Percentiles rank a stretch among this genome's conserved stretches.
Evolutionary conservation across 1,140 invertebrate genomes (phyloP).

Genomic region (Aculops lycopersici): DNA sequence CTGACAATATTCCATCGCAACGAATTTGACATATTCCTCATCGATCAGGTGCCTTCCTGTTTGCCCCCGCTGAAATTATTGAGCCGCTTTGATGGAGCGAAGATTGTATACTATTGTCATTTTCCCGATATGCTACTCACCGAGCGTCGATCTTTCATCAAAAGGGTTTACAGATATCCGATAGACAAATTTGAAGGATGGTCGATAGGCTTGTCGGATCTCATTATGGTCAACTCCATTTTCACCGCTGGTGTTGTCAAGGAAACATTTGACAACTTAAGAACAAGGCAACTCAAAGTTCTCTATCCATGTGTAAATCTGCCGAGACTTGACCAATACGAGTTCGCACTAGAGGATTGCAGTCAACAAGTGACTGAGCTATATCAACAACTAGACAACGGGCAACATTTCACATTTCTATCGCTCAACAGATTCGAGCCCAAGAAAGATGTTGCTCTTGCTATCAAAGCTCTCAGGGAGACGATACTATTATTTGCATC

Average conservation of each 20-base stretch:
- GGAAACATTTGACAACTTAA: slow-evolving; percentile 40
- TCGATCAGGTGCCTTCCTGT: slow-evolving; percentile 60
- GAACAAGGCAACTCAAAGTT: slow-evolving; percentile 30
- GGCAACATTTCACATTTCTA: slow-evolving; percentile 28
- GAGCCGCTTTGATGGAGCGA: slow-evolving; percentile 16
- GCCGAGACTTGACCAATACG: too few species aligned
- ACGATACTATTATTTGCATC: slow-evolving; percentile 12
- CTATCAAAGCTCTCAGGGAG: slow-evolving; percentile 39
- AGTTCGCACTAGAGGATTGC: slow-evolving; percentile 37
- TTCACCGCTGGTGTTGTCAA: slow-evolving; percentile 55
- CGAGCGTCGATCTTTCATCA: slow-evolving; percentile 10
- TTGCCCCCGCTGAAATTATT: slow-evolving; percentile 37
- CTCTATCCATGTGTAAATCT: slow-evolving; percentile 81
- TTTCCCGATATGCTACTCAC: slow-evolving; percentile 73
- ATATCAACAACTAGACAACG: slow-evolving; percentile 15
- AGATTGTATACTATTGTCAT: slow-evolving; percentile 82
- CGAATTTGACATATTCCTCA: slow-evolving; percentile 48
- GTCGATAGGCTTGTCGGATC: slow-evolving; percentile 30
- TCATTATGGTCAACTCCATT: slow-evolving; percentile 65
- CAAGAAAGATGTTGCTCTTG: slow-evolving; percentile 68
- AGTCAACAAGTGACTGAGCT: slow-evolving; percentile 19
- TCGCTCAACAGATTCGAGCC: slow-evolving; percentile 91
- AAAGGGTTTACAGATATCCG: slow-evolving; percentile 34
- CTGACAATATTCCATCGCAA: slow-evolving; percentile 21
- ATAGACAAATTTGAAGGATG: slow-evolving; percentile 68